Evolutionary conservation across 1,140 invertebrate genomes (phyloP), one percentile per base, ranked within the genome.

Genomic region (Eueides isabella): DNA sequence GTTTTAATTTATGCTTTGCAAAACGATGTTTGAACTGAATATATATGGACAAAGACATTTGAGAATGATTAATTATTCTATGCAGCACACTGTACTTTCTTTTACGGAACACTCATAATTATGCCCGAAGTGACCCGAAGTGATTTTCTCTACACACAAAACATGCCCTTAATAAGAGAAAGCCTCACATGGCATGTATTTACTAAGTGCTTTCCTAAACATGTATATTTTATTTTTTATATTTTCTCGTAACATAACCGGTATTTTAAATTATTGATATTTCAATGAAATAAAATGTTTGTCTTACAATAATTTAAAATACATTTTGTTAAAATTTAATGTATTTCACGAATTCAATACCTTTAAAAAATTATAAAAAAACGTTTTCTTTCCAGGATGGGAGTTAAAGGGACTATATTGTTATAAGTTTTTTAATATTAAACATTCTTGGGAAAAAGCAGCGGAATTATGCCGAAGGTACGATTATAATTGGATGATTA

Each of bases 391-490:
- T 95, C 70, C 95, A 98, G 98, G 97, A 88, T 98, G 98, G 98
- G 97, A 98, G 94, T 94, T 98, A 78, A 95, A 96, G 93, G 97
- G 97, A 82, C 95, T 98, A 86, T 95, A 98, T 92, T 98, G 98
- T 94, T 98, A 98, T 94, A 98, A 98, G 95, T 98, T 98, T 94
- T 98, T 98, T 94, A 98, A 97, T 93, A 98, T 98, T 85, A 96
- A 96, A 93, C 98, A 98, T 95, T 98, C 98, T 72, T 98, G 98
- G 97, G 97, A 97, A 94, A 98, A 97, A 94, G 97, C 98, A 76
- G 97, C 97, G 72, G 97, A 98, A 94, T 94, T 98, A 92, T 98
- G 98, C 94, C 96, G 97, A 95, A 97, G 97, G 98, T 98, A 95
- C 95, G 94, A 74, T 41, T 9, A 38, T 33, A 61, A 71, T 67